Evolutionary conservation across 2,888 invertebrate species (phyloP), one percentile per base, ranked within the genome.

Genomic region (Machimus rusticus): DNA sequence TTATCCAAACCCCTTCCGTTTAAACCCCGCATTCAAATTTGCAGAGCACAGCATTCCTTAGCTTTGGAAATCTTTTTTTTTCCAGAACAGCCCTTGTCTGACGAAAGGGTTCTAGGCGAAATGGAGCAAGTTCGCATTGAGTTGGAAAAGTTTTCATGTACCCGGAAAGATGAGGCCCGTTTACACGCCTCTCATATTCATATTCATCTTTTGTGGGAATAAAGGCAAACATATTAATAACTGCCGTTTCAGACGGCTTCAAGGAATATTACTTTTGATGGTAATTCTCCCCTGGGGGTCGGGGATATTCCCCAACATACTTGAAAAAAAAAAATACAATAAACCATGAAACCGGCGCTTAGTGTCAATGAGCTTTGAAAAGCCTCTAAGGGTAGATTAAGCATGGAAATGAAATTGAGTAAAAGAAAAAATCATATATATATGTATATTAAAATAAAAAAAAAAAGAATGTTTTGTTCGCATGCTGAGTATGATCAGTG

Each of bases 341-440:
- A 79, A 79, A 79, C 46, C 31, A 19, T 12, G 31, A 82, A 57
- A 57, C 66, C 82, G 82, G 66, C 39, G 28, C 37, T 82, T 66
- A 34, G 57, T 66, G 82, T 82, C 82, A 82, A 82, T 66, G 66
- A 66, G 82, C 82, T 66, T 82, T 82, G 55, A 37, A 82, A 66
- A 82, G 82, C 66, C 57, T 82, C 37, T 37, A 55, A 57, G 82
- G 34, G 23, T 37, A 82, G 66, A 82, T 82, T 82, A 82, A 57
- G 57, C 37, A 57, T 57, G 66, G 37, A 34, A 82, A 82, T 82
- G 57, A 82, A 66, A 82, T 82, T 19, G 34, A 31, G 31, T 23
- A 55, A 55, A 51, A 81, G 55, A 28, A 81, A 51, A 8, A 23
- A 19, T n/a, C 12, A 12, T 37, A 37, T 37, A 37, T 14, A 79